A percentile compares a stretch with the other conserved stretches of the same genome.
Evolutionary conservation across 2,797 vertebrate genomes (phyloP).

Genomic region (Gymnocypris eckloni): DNA sequence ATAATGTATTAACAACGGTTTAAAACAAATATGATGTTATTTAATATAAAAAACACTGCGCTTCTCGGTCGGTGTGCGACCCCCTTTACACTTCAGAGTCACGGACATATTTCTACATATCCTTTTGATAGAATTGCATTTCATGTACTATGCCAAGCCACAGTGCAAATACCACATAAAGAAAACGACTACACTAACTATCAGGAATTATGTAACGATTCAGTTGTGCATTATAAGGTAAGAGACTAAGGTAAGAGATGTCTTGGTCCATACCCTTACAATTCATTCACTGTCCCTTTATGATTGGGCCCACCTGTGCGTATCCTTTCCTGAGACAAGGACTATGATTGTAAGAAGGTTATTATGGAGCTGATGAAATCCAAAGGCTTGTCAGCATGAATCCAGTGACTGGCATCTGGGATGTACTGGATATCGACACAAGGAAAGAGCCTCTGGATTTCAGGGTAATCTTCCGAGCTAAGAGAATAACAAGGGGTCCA

Average conservation of each 20-base stretch:
- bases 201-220: conserved; percentile 16
- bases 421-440: conserved; percentile 87
- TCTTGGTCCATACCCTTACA: conserved; percentile 34
- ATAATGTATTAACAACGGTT: too few relatives aligned
- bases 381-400: conserved; percentile 91
- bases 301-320: conserved; percentile 47
- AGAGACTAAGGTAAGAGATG: neutral
- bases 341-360: conserved; percentile 85
- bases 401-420: conserved; percentile 90
- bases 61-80: too few relatives aligned
- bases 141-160: conserved; percentile 25
- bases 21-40: too few relatives aligned
- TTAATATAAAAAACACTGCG: too few relatives aligned
- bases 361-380: conserved; percentile 90
- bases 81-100: too few relatives aligned
- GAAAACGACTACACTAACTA: conserved; percentile 16
- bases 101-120: neutral
- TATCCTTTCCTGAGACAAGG: conserved; percentile 51
- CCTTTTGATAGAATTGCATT: neutral
- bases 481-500: neutral
- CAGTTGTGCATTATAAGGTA: conserved; percentile 38
- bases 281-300: conserved; percentile 50
- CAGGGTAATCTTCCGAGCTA: conserved; percentile 89
- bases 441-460: conserved; percentile 92
- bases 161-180: conserved; percentile 38